A percentile compares a stretch with the other conserved stretches of the same genome.
Conservation (phyloP, 2,797 vertebrate genomes). For the Selene dorsalis region DNA sequence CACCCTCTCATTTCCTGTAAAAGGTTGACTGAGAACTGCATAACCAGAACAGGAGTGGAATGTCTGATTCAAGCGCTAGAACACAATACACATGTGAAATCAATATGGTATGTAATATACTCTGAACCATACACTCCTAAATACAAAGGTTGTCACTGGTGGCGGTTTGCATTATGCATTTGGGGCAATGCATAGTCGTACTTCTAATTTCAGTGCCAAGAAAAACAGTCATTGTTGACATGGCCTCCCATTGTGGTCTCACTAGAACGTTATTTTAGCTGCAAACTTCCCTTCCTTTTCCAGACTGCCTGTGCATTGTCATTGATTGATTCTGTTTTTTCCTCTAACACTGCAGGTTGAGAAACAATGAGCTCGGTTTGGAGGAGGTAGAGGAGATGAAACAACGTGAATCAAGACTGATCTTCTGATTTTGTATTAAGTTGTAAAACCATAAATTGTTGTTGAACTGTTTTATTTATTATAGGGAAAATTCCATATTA, state of each 20-base stretch:
- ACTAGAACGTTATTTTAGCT: background rate
- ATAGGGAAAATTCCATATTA: background rate
- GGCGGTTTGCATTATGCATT: slow-evolving; percentile 5
- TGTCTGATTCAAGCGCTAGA: slow-evolving; percentile 82
- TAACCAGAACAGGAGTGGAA: slow-evolving; percentile 84
- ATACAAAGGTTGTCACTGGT: background rate
- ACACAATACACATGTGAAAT: slow-evolving; percentile 80
- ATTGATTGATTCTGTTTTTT: slow-evolving; percentile 20
- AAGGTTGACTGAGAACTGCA: slow-evolving; percentile 88
- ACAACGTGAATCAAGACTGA: slow-evolving; percentile 79
- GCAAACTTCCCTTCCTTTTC: slow-evolving; percentile 7
- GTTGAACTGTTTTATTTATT: slow-evolving; percentile 40
- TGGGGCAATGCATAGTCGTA: background rate
- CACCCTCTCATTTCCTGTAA: slow-evolving; percentile 53
- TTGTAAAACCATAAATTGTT: background rate
- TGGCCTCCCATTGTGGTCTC: background rate
- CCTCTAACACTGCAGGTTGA: slow-evolving; percentile 80
- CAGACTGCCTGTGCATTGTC: slow-evolving; percentile 1
- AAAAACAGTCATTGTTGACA: background rate
- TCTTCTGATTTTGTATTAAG: slow-evolving; percentile 71
- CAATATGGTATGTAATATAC: slow-evolving; percentile 84
- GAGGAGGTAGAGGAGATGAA: slow-evolving; percentile 82
- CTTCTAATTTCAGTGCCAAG: slow-evolving; percentile 6
- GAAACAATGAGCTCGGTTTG: slow-evolving; percentile 83
- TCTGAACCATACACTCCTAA: background rate